phyloP scores from a whole-genome alignment of 2,797 vertebrate genomes.

The Huso huso region DNA sequence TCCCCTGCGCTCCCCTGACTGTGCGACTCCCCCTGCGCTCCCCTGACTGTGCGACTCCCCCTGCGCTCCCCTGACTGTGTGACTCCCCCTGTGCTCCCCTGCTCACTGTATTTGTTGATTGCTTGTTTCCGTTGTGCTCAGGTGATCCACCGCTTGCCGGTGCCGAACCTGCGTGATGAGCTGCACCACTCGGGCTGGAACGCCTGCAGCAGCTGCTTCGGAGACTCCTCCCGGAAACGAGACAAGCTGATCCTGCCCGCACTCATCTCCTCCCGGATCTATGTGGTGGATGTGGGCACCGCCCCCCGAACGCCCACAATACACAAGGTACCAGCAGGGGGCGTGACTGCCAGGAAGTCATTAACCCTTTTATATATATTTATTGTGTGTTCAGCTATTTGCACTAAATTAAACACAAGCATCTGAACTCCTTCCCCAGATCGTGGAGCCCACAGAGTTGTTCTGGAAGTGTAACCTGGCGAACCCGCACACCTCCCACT shows the following conservation, averaged over 20 bases:
- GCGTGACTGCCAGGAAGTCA: background rate
- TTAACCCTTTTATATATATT: too few relatives aligned
- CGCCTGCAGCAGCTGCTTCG: conserved; percentile 84
- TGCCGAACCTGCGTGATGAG: conserved; percentile 80
- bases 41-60: too few relatives aligned
- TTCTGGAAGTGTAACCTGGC: conserved; percentile 66
- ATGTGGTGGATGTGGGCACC: conserved; percentile 73
- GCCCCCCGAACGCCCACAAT: conserved; percentile 57
- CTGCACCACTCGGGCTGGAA: conserved; percentile 92
- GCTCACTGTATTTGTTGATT: background rate
- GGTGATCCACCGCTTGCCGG: conserved; percentile 84
- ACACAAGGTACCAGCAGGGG: conserved; percentile 64
- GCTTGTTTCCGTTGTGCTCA: conserved; percentile 29
- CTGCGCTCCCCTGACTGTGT: too few relatives aligned
- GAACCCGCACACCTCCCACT: conserved; percentile 81
- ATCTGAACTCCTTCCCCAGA: conserved; percentile 39
- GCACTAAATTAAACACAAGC: background rate
- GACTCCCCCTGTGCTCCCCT: too few relatives aligned
- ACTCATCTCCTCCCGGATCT: conserved; percentile 81
- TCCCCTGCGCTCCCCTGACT: too few relatives aligned
- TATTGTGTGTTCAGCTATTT: too few relatives aligned
- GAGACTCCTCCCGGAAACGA: conserved; percentile 64
- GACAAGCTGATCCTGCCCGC: conserved; percentile 74
- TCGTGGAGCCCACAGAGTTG: conserved; percentile 71
- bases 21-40: too few relatives aligned